These are phyloP conservation scores for Chanos chanos DNA, from an alignment of 2,797 vertebrate species.

Conservation along the genomic window DNA sequence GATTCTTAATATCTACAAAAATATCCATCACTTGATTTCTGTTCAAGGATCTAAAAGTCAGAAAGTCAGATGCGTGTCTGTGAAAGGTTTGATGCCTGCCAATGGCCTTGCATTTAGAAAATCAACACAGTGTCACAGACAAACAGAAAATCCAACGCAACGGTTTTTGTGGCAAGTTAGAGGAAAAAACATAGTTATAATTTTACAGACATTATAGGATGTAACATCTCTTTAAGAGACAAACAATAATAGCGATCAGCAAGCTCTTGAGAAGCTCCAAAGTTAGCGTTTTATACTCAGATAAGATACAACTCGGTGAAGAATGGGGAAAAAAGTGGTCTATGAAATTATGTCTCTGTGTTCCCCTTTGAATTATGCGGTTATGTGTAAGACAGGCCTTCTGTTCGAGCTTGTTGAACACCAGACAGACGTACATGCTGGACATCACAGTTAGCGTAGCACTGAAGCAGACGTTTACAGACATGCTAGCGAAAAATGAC, in stretches of 20 bases:
- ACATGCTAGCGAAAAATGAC: constrained; percentile 20
- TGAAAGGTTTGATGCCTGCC: constrained; percentile 37
- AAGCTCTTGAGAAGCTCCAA: constrained; percentile 53
- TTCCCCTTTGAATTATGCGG: too few species aligned
- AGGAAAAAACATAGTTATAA: constrained; percentile 16
- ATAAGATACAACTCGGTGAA: not conserved
- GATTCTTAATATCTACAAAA: constrained; percentile 13
- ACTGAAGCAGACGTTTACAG: constrained; percentile 51
- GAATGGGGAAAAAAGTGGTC: not conserved
- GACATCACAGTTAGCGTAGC: constrained; percentile 54
- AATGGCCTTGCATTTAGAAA: constrained; percentile 50
- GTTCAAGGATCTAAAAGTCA: too few species aligned
- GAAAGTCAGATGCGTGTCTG: too few species aligned
- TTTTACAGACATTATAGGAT: too few species aligned
- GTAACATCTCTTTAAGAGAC: too few species aligned
- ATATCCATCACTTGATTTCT: too few species aligned
- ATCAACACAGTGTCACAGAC: not conserved
- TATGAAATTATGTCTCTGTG: too few species aligned
- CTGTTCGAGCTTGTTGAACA: constrained; percentile 66
- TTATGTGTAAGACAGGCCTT: not conserved
- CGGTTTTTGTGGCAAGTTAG: constrained; percentile 46
- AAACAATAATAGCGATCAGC: constrained; percentile 68
- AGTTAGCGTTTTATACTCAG: not conserved
- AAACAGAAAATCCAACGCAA: constrained; percentile 43
- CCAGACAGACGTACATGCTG: constrained; percentile 54